phyloP scores from a whole-genome alignment of 2,797 vertebrate species.

The Margarornis squamiger region DNA sequence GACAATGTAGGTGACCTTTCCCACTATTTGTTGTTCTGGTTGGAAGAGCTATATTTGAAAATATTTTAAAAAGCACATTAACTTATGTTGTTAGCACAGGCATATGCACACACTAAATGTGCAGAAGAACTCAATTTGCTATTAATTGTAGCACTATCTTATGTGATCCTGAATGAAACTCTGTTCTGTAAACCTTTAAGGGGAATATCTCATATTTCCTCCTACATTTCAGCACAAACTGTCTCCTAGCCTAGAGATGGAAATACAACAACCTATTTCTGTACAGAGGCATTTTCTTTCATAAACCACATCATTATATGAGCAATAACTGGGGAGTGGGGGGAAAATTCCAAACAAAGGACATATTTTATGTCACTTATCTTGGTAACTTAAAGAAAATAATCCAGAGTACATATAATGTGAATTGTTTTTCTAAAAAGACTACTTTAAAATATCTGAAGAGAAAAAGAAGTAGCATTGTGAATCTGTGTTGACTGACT shows the following conservation, averaged over 20 bases:
- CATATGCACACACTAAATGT: not conserved
- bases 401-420: not conserved
- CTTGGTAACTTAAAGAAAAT: not conserved
- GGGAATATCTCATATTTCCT: not conserved
- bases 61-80: accelerated
- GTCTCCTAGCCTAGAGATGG: not conserved
- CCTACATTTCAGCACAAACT: not conserved
- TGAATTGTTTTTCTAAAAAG: not conserved
- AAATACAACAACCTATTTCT: not conserved
- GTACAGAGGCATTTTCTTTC: not conserved
- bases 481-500: not conserved
- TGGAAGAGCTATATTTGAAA: not conserved
- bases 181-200: not conserved
- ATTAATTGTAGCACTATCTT: not conserved
- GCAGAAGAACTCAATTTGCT: not conserved
- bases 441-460: not conserved
- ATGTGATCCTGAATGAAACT: not conserved
- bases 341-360: not conserved
- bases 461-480: not conserved
- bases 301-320: not conserved
- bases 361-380: not conserved
- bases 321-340: not conserved
- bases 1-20: not conserved
- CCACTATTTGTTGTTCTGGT: not conserved
- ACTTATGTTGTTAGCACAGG: not conserved